Conservation (phyloP, 2,797 vertebrate species). For the Gambusia yucatana region DNA sequence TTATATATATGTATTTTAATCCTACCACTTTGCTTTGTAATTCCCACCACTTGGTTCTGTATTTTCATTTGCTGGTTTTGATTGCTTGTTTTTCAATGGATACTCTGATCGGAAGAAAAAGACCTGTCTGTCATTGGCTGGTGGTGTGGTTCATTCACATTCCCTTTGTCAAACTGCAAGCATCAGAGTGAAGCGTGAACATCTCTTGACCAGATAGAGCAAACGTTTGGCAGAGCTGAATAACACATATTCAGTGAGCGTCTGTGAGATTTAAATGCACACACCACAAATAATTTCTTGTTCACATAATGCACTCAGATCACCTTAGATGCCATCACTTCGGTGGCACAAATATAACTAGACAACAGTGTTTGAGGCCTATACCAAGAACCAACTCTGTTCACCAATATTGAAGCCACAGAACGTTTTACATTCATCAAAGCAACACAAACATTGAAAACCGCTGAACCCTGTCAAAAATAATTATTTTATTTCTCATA, state of each 20-base stretch:
- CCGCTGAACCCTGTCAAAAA: neutral
- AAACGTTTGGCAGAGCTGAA: neutral
- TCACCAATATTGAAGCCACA: neutral
- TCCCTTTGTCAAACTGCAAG: neutral
- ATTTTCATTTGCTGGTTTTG: neutral
- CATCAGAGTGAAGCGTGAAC: neutral
- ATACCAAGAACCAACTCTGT: neutral
- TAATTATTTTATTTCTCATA: neutral
- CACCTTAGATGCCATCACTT: neutral
- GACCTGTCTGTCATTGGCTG: neutral
- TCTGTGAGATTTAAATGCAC: neutral
- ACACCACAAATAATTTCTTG: neutral
- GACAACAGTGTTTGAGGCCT: neutral
- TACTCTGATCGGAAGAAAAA: neutral
- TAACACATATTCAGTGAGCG: neutral
- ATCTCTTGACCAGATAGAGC: neutral
- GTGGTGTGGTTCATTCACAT: neutral
- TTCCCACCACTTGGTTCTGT: neutral
- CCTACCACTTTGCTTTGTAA: neutral
- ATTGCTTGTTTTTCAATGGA: neutral
- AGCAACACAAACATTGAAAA: neutral
- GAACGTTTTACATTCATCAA: neutral
- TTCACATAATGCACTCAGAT: neutral
- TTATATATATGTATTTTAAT: too few relatives aligned
- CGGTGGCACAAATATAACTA: neutral